Evolutionary conservation across 1,140 invertebrate genomes (phyloP), one percentile per base, ranked within the genome.

Genomic region (Pogonognathellus flavescens): DNA sequence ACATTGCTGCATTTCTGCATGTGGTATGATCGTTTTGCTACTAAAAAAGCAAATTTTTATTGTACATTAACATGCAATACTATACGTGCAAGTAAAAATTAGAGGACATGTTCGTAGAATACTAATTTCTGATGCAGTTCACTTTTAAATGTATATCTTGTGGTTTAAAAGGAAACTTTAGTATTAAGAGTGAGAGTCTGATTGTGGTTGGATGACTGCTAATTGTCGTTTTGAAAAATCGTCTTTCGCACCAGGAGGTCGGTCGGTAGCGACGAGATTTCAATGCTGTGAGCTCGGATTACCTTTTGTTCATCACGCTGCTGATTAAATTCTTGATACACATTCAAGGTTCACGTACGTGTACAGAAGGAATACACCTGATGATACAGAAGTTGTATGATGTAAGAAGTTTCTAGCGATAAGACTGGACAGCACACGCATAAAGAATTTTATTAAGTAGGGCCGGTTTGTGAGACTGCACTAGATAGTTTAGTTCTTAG

Each of bases 151-250:
- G 31, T 41, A 41, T n/a, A 41, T 41, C 1, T 41, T 41, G 31
- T 41, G 31, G 31, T 41, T 41, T 41, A 41, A 41, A 41, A 41
- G 31, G 6, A 41, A 6, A 41, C 31, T 41, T 41, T 41, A 3
- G 31, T 41, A 41, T 41, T 41, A 41, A 41, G 31, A 41, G 31
- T 41, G 31, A 41, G 31, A 3, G 31, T 41, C 31, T 41, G 31
- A 41, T 6, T 41, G 31, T 41, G 31, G 31, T 41, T 41, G 31
- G 31, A 41, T 41, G 31, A 18, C 62, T 70, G 20, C 14, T 82
- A 82, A 82, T 82, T 82, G 20, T 82, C 81, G 57, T 82, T 82
- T 22, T 82, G 57, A 82, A 82, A 82, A 82, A 82, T 82, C 60
- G 57, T 62, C 81, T 59, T 50, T 59, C 81, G 16, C 81, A 62